phyloP scores from a whole-genome alignment of 2,888 invertebrate species.

The Lasioglossum vierecki region DNA sequence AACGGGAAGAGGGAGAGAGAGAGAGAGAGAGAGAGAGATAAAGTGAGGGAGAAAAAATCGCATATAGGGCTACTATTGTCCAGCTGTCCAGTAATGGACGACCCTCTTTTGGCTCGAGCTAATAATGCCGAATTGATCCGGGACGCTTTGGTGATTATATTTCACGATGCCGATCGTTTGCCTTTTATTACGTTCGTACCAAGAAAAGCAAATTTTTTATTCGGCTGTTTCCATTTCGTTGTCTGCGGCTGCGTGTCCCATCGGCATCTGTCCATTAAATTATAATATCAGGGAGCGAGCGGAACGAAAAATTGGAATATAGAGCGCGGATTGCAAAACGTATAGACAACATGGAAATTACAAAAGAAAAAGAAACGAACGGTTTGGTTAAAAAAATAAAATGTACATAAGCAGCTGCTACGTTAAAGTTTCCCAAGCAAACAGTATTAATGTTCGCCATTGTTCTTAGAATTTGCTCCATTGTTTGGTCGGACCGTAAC shows the following conservation, averaged over 20 bases:
- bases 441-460: constrained; percentile 12
- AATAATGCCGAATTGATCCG: constrained; percentile 80
- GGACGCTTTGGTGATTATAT: constrained; percentile 80
- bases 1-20: background rate
- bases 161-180: constrained; percentile 76
- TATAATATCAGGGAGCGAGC: constrained; percentile 13
- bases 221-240: constrained; percentile 56
- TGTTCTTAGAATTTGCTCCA: background rate
- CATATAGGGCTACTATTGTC: constrained; percentile 73
- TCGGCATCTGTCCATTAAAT: constrained; percentile 62
- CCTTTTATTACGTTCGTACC: constrained; percentile 74
- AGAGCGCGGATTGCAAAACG: background rate
- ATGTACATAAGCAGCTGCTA: background rate
- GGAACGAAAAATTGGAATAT: background rate
- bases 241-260: constrained; percentile 34
- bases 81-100: constrained; percentile 78
- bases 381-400: background rate
- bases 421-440: background rate
- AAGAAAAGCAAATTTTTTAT: constrained; percentile 65
- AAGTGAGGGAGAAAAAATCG: constrained; percentile 57
- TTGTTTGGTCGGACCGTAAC: constrained; percentile 6
- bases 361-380: background rate
- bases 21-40: background rate
- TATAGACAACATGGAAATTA: background rate
- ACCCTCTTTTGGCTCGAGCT: constrained; percentile 74